Evolutionary conservation across 2,797 vertebrate species (phyloP), one percentile per base, ranked within the genome.

Genomic region (Taenioides sp.): DNA sequence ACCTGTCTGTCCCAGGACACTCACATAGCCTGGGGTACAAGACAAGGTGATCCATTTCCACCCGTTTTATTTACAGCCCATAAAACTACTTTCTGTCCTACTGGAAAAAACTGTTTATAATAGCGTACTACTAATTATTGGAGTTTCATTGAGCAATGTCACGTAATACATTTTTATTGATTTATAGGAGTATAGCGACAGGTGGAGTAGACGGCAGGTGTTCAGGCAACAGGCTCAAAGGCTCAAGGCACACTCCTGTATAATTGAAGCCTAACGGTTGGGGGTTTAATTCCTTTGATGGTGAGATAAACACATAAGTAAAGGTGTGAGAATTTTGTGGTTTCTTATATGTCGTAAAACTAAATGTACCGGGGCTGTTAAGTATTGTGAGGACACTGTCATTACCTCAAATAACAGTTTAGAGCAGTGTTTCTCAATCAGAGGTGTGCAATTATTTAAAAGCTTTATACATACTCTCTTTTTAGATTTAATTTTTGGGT

Each of bases 171-270:
- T 62, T 5, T 62, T 37, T n/a, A 60, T n/a, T 62, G 67, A 9
- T 50, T 28, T 50, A 11, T 5, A 70, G 40, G 57, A 18, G 22
- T 10, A 4, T 12, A 25, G 91, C 76, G 78, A 93, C 95, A 95
- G 96, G 67, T 47, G 43, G 14, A 4, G 43, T 0, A 47, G 14
- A 17, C 43, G 43, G 16, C 43, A 47, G 40, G 62, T 23, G 22
- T 12, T 11, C 20, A 20, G 11, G 91, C 76, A 78, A 93, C 95
- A 95, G 96, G 67, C 84, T 20, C 71, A 75, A 64, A 66, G 71
- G 52, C 80, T 75, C 61, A 79, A 79, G 83, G 74, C 65, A 63
- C 57, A 63, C 84, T 70, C 63, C 50, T 89, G 86, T 84, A 90
- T 90, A 84, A 91, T 91, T 91, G 65, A 91, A 61, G 10, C 67